phyloP scores from a whole-genome alignment of 2,797 vertebrate species.

The Taeniopygia guttata region DNA sequence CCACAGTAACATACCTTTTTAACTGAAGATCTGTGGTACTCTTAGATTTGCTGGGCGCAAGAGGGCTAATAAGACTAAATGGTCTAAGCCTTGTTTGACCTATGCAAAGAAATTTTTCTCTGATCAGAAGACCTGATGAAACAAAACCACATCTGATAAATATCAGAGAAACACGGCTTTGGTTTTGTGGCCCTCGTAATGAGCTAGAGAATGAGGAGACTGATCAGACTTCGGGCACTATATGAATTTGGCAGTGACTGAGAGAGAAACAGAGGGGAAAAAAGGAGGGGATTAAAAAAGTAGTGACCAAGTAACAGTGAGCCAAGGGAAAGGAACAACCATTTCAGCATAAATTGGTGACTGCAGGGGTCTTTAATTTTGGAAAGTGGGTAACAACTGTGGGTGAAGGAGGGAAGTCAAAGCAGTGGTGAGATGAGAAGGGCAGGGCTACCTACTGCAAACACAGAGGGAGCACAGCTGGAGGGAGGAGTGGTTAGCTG shows the following conservation, averaged over 20 bases:
- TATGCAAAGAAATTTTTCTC: neutral
- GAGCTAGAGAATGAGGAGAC: neutral
- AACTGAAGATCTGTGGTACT: neutral
- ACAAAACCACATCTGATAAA: neutral
- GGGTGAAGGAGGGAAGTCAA: neutral
- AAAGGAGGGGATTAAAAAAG: neutral
- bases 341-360: neutral
- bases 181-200: neutral
- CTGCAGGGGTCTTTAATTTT: neutral
- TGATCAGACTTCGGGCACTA: neutral
- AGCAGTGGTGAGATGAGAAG: neutral
- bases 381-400: neutral
- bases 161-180: neutral
- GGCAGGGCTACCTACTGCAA: neutral
- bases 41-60: neutral
- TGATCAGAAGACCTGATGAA: neutral
- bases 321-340: neutral
- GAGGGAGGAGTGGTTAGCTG: neutral
- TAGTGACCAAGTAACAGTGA: neutral
- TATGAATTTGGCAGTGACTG: neutral
- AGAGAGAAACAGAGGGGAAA: neutral
- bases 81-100: neutral
- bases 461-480: neutral
- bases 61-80: neutral
- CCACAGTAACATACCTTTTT: neutral